Evolutionary conservation across 2,888 invertebrate genomes (phyloP), one percentile per base, ranked within the genome.

Genomic region (Malacosoma neustria): DNA sequence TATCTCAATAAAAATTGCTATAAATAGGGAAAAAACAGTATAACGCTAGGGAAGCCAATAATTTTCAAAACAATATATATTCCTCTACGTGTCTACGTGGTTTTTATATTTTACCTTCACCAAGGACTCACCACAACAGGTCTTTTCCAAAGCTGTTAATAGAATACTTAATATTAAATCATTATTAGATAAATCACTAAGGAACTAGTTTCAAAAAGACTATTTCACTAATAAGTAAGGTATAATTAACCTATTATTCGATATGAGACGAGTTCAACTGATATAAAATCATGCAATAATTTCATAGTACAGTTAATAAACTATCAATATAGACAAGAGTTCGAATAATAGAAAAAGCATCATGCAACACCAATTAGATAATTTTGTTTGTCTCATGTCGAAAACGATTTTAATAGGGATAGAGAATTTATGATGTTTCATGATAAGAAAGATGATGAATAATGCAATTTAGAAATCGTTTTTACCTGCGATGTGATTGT

Each of bases 401-500:
- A 22, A 22, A 22, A 22, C 9, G 22, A 7, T 22, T 22, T 22
- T 22, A 22, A 7, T 14, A 29, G 5, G 13, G n/a, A 22, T 36
- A 9, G 32, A 22, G 13, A 32, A 36, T 9, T 42, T 34, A 34
- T 34, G 46, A 9, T 36, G 30, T 29, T 34, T 35, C 14, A 32
- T 40, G 13, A 37, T 12, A 35, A 44, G 34, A 43, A 38, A 14
- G 14, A 45, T 4, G 13, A 22, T n/a, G 14, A 45, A 52, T 38
- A 34, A 13, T 34, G 31, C 7, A 36, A n/a, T 11, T 6, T n/a
- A n/a, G 29, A 9, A 12, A 30, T 37, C 37, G 14, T 34, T 46
- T 41, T 64, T 79, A 95, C 94, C 96, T 92, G 69, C 97, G 80
- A 59, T 95, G 94, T 9, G 96, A 95, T 64, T 95, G 93, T 35